These are phyloP conservation scores for Peromyscus melanophrys DNA, from an alignment of 2,797 vertebrate genomes.

Conservation along the genomic window DNA sequence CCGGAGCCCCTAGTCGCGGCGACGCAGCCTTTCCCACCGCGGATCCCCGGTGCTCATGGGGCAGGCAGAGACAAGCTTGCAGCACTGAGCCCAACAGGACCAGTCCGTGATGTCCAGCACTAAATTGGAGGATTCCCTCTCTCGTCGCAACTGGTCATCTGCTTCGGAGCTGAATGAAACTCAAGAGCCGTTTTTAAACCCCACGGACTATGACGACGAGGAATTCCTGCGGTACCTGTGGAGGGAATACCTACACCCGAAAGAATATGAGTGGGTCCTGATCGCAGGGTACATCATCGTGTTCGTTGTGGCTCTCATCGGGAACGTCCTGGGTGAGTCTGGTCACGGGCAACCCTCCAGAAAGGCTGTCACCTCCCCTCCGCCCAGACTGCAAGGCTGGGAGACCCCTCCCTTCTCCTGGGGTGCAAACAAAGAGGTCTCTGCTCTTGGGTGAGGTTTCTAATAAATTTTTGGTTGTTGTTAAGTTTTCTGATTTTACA, in stretches of 20 bases:
- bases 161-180: constrained; percentile 90
- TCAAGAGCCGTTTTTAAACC: constrained; percentile 87
- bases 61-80: constrained; percentile 58
- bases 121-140: constrained; percentile 85
- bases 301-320: constrained; percentile 96
- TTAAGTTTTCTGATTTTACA: constrained; percentile 68
- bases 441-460: not conserved
- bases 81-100: not conserved
- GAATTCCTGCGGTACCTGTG: constrained; percentile 96
- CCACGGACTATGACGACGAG: constrained; percentile 95
- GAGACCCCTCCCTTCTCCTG: constrained; percentile 33
- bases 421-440: constrained; percentile 77
- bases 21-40: constrained; percentile 64
- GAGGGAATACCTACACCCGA: constrained; percentile 97
- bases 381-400: not conserved
- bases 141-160: constrained; percentile 91
- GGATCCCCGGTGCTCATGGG: constrained; percentile 77
- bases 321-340: constrained; percentile 96
- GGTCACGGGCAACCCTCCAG: not conserved
- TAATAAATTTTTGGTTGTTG: not conserved
- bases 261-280: constrained; percentile 97
- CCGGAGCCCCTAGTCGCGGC: constrained; percentile 78
- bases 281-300: constrained; percentile 97
- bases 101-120: constrained; percentile 91
- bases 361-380: constrained; percentile 31